A percentile compares a stretch with the other conserved stretches of the same genome.
phyloP scores from a whole-genome alignment of 2,888 invertebrate genomes.

The Auanema freiburgensis region DNA sequence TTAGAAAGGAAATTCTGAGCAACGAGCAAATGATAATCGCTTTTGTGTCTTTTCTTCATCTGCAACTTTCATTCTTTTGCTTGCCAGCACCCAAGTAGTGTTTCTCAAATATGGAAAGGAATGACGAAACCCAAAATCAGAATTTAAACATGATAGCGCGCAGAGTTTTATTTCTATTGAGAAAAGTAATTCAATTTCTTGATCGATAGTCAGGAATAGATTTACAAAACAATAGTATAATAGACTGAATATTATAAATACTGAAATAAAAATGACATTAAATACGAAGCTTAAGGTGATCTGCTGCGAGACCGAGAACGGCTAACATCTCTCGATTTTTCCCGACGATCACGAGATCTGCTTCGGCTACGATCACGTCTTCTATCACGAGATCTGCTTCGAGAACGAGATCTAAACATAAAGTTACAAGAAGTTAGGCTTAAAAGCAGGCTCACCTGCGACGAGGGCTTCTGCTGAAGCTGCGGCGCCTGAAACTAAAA shows the following conservation, averaged over 20 bases:
- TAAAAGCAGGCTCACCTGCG: constrained; percentile 11
- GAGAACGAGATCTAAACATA: not conserved
- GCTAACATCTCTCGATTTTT: constrained; percentile 5
- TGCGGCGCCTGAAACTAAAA: constrained; percentile 13
- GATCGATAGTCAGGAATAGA: no score
- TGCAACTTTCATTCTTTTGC: no score
- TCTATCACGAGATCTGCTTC: constrained; percentile 13
- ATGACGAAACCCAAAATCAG: no score
- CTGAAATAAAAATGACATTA: no score
- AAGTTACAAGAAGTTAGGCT: not conserved
- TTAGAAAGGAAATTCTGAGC: constrained; percentile 91
- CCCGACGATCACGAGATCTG: constrained; percentile 7
- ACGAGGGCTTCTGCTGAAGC: constrained; percentile 10
- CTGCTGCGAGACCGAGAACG: constrained; percentile 9
- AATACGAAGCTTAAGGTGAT: no score
- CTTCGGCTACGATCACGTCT: constrained; percentile 12
- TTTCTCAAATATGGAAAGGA: no score
- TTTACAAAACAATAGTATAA: no score
- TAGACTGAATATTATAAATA: no score
- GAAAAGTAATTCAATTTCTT: no score
- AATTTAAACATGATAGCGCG: no score
- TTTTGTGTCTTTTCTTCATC: not conserved
- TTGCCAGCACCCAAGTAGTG: no score
- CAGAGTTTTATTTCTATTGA: no score
- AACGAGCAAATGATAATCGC: constrained; percentile 73